Conservation (phyloP, 2,113 vertebrate species). For the Porphyrio hochstetteri region DNA sequence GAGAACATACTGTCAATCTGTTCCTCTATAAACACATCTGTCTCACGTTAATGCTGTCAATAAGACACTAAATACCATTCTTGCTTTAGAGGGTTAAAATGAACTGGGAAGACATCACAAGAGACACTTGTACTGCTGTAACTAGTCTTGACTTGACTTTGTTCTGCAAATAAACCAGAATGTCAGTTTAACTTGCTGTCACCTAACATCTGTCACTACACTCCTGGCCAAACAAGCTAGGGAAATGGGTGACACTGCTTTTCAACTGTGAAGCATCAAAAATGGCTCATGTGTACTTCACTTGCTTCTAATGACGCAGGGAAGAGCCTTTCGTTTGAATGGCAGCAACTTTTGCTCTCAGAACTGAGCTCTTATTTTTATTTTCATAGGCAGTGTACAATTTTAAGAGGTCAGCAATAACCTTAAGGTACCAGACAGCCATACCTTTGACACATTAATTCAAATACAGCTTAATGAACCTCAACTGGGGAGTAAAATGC, state of each 20-base stretch:
- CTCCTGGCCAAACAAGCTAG: slow-evolving; percentile 31
- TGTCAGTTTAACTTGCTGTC: slow-evolving; percentile 48
- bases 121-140: slow-evolving; percentile 2
- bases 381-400: neutral
- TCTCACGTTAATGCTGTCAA: neutral
- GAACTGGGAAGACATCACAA: neutral
- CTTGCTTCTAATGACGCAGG: neutral
- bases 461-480: neutral
- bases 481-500: neutral
- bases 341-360: neutral
- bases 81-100: slow-evolving; percentile 21
- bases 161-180: slow-evolving; percentile 48
- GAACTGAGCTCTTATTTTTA: neutral
- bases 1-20: neutral
- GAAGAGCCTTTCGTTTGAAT: neutral
- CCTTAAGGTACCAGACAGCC: neutral
- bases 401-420: neutral
- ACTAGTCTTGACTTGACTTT: slow-evolving; percentile 46
- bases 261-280: neutral
- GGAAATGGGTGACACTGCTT: neutral
- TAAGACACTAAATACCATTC: neutral
- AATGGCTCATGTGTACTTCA: neutral
- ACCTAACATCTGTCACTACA: slow-evolving; percentile 15
- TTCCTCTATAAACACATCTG: neutral
- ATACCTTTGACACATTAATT: neutral